These are phyloP conservation scores for Pachymerium ferrugineum DNA, from an alignment of 2,888 invertebrate genomes.

Conservation along the genomic window DNA sequence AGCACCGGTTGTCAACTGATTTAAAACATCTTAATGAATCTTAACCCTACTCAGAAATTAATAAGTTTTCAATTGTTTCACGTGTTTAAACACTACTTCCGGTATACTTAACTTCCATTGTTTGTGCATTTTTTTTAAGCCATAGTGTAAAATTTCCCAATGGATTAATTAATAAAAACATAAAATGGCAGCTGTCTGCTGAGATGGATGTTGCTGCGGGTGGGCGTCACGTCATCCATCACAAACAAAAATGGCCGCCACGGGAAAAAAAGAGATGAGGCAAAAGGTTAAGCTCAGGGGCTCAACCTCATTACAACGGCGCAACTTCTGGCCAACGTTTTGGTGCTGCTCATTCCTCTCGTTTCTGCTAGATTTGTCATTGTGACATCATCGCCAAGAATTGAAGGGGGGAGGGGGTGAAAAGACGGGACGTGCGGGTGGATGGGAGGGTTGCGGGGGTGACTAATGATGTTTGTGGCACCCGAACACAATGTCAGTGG, in stretches of 20 bases:
- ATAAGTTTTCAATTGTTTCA: too few relatives aligned
- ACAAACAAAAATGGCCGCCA: neutral
- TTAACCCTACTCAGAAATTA: too few relatives aligned
- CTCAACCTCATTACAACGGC: neutral
- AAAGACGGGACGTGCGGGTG: neutral
- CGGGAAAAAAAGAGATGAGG: neutral
- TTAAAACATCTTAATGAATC: too few relatives aligned
- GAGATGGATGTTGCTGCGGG: neutral
- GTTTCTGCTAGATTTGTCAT: slow-evolving; percentile 8
- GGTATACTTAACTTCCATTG: too few relatives aligned
- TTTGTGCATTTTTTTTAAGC: too few relatives aligned
- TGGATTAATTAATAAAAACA: neutral
- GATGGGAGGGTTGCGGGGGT: too few relatives aligned
- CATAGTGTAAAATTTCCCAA: neutral
- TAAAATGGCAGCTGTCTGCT: neutral
- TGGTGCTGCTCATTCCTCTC: neutral
- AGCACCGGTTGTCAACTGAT: too few relatives aligned
- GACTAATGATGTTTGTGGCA: slow-evolving; percentile 13
- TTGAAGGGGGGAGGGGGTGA: neutral
- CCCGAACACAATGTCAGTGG: slow-evolving; percentile 6
- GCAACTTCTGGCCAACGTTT: neutral
- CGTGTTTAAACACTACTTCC: too few relatives aligned
- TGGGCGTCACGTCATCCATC: slow-evolving; percentile 8
- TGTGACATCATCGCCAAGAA: slow-evolving; percentile 3
- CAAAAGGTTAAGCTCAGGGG: slow-evolving; percentile 3